Percentiles rank a stretch among this genome's conserved stretches.
Evolutionary conservation across 2,888 invertebrate species (phyloP).

Genomic region (Orgyia antiqua): DNA sequence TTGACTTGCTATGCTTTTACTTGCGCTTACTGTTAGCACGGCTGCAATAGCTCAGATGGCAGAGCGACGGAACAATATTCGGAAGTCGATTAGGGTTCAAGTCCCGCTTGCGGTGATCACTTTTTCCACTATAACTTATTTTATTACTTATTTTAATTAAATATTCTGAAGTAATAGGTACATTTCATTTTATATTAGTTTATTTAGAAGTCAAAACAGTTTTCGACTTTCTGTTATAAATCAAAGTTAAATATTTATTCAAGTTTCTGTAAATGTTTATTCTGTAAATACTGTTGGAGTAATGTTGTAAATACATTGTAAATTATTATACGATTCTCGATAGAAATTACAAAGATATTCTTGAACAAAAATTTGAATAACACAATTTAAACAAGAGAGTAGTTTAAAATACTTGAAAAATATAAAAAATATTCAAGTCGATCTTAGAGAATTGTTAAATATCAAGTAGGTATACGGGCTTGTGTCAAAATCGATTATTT

Average conservation of each 20-base stretch:
- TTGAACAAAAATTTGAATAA: constrained; percentile 13
- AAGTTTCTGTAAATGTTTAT: not conserved
- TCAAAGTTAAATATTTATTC: not conserved
- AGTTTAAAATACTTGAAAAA: constrained; percentile 42
- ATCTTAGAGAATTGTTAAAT: too few relatives aligned
- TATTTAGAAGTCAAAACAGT: not conserved
- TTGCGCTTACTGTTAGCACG: too few relatives aligned
- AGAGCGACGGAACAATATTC: too few relatives aligned
- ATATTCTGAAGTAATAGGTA: too few relatives aligned
- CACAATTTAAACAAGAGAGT: constrained; percentile 34
- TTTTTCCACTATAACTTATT: too few relatives aligned
- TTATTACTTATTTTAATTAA: too few relatives aligned
- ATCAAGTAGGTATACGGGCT: too few relatives aligned
- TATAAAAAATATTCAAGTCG: constrained; percentile 54
- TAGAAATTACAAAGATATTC: constrained; percentile 8
- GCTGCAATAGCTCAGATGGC: too few relatives aligned
- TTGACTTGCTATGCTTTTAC: too few relatives aligned
- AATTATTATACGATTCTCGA: constrained; percentile 2
- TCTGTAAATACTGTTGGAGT: not conserved
- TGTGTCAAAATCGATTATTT: too few relatives aligned
- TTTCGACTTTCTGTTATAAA: not conserved
- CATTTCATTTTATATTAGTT: not conserved
- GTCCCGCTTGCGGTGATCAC: too few relatives aligned
- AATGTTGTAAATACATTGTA: not conserved
- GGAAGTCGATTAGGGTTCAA: too few relatives aligned